Evolutionary conservation across 2,113 vertebrate species (phyloP).

Genomic region (Antechinus stuartii): DNA sequence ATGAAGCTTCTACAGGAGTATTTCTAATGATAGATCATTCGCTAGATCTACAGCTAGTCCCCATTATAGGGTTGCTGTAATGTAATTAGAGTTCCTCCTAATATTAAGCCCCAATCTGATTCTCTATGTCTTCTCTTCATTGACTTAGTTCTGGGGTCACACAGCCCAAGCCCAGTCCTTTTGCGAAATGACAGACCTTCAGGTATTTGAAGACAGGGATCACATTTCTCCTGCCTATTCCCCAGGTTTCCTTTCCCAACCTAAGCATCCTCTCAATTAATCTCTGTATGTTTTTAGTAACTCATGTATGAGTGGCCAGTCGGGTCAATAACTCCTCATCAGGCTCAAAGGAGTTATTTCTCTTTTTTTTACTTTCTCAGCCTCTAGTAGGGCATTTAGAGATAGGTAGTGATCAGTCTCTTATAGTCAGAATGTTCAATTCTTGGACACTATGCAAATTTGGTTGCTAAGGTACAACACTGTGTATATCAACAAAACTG

Average conservation of each 20-base stretch:
- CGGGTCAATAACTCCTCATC: neutral
- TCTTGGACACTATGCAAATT: conserved; percentile 49
- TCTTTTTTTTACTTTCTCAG: neutral
- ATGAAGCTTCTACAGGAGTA: neutral
- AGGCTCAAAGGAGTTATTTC: neutral
- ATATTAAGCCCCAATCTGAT: neutral
- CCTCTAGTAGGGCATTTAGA: neutral
- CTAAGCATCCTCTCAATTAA: neutral
- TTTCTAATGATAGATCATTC: neutral
- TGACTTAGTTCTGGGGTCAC: neutral
- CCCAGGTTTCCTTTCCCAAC: neutral
- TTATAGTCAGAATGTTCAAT: conserved; percentile 40
- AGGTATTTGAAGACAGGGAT: neutral
- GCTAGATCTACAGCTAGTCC: neutral
- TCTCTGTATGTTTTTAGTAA: neutral
- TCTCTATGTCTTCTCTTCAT: neutral
- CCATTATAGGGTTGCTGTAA: neutral
- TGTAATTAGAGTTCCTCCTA: neutral
- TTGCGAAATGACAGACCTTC: neutral
- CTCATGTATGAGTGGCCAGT: neutral
- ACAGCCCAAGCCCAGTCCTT: neutral
- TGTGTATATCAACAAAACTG: conserved; percentile 75
- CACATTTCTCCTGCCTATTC: neutral
- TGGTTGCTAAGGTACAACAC: conserved; percentile 74
- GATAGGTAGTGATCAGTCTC: conserved; percentile 43